phyloP scores from a whole-genome alignment of 2,113 vertebrate species.

The Butorides virescens region DNA sequence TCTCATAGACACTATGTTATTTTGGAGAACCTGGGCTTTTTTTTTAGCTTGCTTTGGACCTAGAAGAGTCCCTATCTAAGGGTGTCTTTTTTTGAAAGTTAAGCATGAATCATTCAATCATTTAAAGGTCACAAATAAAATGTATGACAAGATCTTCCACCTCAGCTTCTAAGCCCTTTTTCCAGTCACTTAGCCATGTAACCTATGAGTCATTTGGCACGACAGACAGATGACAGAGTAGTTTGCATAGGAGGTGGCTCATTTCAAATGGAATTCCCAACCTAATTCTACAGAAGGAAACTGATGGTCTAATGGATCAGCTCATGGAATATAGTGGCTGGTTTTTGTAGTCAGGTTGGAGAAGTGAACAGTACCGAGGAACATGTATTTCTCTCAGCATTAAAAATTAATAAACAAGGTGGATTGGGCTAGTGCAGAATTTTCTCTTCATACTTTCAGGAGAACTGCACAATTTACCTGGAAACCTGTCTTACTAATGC shows the following conservation, averaged over 20 bases:
- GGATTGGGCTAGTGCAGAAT: not conserved
- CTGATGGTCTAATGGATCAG: not conserved
- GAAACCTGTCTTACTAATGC: not conserved
- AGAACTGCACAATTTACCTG: not conserved
- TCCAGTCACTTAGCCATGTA: not conserved
- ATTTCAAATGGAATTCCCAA: not conserved
- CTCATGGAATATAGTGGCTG: not conserved
- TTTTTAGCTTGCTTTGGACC: not conserved
- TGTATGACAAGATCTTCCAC: not conserved
- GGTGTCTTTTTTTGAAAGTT: rapidly evolving
- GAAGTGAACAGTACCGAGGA: not conserved
- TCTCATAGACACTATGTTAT: not conserved
- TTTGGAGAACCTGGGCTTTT: not conserved
- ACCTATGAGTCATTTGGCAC: not conserved
- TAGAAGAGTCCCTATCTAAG: not conserved
- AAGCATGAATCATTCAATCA: not conserved
- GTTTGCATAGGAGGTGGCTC: not conserved
- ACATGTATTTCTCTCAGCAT: not conserved
- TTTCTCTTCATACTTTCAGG: not conserved
- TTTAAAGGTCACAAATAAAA: not conserved
- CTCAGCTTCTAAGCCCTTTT: not conserved
- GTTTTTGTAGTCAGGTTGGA: not conserved
- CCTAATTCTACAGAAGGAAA: not conserved
- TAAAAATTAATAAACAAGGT: not conserved
- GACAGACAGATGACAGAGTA: not conserved